These are phyloP conservation scores for Lepas anatifera DNA, from an alignment of 2,888 invertebrate genomes.

Conservation along the genomic window DNA sequence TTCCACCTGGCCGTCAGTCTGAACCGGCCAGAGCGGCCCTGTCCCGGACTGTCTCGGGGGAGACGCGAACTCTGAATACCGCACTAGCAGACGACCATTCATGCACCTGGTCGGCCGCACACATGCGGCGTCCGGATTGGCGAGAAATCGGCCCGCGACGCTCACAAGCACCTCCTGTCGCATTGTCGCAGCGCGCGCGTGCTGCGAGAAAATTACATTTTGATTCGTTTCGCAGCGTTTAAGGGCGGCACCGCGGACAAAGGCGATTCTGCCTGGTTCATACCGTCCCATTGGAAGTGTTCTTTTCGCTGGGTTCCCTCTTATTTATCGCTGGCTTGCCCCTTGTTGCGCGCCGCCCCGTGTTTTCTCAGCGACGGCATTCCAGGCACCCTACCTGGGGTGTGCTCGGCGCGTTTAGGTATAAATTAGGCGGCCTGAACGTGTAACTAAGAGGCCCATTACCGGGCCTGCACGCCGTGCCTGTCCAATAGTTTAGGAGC, in stretches of 20 bases:
- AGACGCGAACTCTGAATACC: background rate
- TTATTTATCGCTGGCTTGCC: constrained; percentile 1
- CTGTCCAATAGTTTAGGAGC: background rate
- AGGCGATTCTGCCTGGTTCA: background rate
- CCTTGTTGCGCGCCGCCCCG: background rate
- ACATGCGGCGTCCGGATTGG: background rate
- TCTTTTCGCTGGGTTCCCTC: background rate
- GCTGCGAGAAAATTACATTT: background rate
- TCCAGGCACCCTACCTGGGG: background rate
- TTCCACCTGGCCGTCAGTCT: background rate
- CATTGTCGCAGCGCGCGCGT: background rate
- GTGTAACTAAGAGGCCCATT: constrained; percentile 10
- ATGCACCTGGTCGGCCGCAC: background rate
- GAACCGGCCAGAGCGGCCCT: background rate
- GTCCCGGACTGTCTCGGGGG: no score
- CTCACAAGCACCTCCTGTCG: background rate
- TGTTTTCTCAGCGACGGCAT: constrained; percentile 8
- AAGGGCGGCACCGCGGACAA: background rate
- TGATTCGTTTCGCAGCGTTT: constrained; percentile 1
- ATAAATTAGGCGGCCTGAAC: constrained; percentile 6
- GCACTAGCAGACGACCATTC: background rate
- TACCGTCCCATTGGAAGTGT: background rate
- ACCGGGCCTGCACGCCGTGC: background rate
- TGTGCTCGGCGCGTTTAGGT: constrained; percentile 5
- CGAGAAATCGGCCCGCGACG: background rate